Conservation (phyloP, 1,140 invertebrate species). For the Drosophila gunungcola region DNA sequence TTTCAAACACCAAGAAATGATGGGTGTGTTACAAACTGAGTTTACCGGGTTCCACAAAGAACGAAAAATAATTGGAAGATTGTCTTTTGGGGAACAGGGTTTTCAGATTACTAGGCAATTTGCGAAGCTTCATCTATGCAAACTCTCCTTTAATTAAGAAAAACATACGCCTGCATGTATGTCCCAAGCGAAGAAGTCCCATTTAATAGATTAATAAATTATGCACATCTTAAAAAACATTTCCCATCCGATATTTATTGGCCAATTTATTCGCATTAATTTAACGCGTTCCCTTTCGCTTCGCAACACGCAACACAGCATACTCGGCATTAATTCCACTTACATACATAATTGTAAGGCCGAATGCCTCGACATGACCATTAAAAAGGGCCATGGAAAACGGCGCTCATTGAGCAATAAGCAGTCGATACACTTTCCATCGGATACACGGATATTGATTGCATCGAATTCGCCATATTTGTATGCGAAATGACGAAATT, state of each 20-base stretch:
- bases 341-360: constrained; percentile 47
- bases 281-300: constrained; percentile 22
- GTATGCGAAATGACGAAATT: constrained; percentile 16
- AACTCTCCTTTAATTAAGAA: constrained; percentile 5
- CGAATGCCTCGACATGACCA: constrained; percentile 23
- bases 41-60: not conserved
- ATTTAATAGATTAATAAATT: constrained; percentile 54
- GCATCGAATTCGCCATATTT: constrained; percentile 22
- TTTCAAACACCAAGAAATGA: not conserved
- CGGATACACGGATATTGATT: constrained; percentile 14
- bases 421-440: constrained; percentile 31
- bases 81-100: too few relatives aligned
- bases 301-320: not conserved
- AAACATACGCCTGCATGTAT: too few relatives aligned
- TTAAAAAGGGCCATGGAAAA: constrained; percentile 39
- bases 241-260: constrained; percentile 48
- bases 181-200: constrained; percentile 23
- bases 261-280: constrained; percentile 51
- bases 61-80: constrained; percentile 25
- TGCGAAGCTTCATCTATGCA: not conserved
- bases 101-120: not conserved
- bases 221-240: constrained; percentile 49
- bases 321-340: constrained; percentile 44
- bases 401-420: constrained; percentile 42
- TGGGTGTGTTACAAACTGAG: not conserved